Evolutionary conservation across 2,888 invertebrate genomes (phyloP).

Genomic region (Morpho helenor): DNA sequence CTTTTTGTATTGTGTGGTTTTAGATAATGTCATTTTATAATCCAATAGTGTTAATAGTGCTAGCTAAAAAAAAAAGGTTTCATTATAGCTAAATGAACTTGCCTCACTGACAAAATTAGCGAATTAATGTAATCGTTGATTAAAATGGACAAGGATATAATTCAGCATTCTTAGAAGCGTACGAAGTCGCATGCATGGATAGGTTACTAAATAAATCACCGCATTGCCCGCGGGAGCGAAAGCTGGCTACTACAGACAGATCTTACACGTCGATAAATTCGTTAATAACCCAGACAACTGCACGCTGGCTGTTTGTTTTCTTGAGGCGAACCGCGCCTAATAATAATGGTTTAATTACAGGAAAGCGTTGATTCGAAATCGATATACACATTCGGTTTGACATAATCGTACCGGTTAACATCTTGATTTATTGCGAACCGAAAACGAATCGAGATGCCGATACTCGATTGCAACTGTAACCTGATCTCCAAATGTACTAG

Average conservation of each 20-base stretch:
- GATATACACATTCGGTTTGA: conserved; percentile 30
- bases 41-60: too few species aligned
- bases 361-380: conserved; percentile 32
- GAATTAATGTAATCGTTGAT: too few species aligned
- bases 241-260: conserved; percentile 46
- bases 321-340: conserved; percentile 29
- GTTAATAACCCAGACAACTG: conserved; percentile 49
- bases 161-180: neutral
- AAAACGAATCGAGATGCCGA: conserved; percentile 11
- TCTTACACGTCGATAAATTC: conserved; percentile 49
- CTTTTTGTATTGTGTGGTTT: too few species aligned
- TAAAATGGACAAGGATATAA: too few species aligned
- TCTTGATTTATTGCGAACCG: conserved; percentile 23
- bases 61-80: too few species aligned
- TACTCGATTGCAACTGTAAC: conserved; percentile 14
- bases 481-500: conserved; percentile 5
- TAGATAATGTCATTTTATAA: too few species aligned
- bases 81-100: too few species aligned
- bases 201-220: conserved; percentile 33
- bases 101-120: too few species aligned
- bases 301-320: conserved; percentile 29
- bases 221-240: conserved; percentile 57
- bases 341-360: conserved; percentile 34
- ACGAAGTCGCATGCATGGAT: neutral
- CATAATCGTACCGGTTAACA: conserved; percentile 27